Evolutionary conservation across 2,888 invertebrate species (phyloP), one percentile per base, ranked within the genome.

Genomic region (Syrphus vitripennis): DNA sequence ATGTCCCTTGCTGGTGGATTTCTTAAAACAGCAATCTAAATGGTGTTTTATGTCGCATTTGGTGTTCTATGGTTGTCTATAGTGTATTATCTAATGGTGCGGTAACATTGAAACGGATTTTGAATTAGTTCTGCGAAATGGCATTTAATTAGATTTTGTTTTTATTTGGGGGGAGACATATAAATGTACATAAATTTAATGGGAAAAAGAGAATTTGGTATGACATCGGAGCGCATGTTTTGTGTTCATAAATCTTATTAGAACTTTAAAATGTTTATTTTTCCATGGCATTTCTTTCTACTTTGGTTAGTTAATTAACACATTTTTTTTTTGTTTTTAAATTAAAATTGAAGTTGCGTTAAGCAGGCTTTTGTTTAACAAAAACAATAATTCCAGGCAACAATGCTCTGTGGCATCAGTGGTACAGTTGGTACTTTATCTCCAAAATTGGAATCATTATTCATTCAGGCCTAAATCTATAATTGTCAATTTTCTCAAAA

Each of bases 111-210:
- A 81, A 63, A 70, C 75, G 63, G 37, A 37, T 75, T 55, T 42
- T 21, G 53, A 63, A 71, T 71, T 71, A 76, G 48, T 82, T 76
- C 82, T 76, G 65, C 71, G 76, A 76, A 71, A 76, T 82, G 75
- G 45, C 63, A 70, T 70, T 70, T 75, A 75, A 75, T 48, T 65
- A 55, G 53, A 55, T 67, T 67, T 50, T 59, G 48, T 67, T 50
- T 67, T 67, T 50, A 0, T 42, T 48, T 14, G n/a, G 24, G 67
- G 50, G 67, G 67, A 10, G 67, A 50, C 45, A 48, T 21, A 48
- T 21, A 12, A n/a, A n/a, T n/a, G n/a, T n/a, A n/a, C n/a, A n/a
- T n/a, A n/a, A n/a, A n/a, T 67, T 50, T 34, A 34, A 45, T 63
- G 19, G 48, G 29, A 50, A 67, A 50, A 67, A 24, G 14, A 34